Conservation (phyloP, 2,797 vertebrate species). For the Cryptoprocta ferox region DNA sequence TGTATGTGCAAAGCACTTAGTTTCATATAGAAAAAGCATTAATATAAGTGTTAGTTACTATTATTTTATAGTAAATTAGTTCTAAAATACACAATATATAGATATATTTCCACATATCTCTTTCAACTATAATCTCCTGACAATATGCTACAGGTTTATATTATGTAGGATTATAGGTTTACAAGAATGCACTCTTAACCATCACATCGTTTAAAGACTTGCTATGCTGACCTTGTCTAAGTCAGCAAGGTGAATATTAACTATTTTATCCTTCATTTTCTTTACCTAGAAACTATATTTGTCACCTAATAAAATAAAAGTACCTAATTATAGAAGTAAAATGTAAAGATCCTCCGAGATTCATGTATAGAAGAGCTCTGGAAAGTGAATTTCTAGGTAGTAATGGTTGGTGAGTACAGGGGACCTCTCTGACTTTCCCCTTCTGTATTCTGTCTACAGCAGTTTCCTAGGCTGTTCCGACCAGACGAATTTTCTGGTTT, state of each 20-base stretch:
- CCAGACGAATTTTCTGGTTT: not conserved
- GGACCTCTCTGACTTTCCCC: not conserved
- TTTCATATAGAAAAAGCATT: not conserved
- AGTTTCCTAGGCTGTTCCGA: not conserved
- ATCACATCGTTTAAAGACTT: not conserved
- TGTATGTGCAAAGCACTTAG: not conserved
- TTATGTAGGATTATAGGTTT: not conserved
- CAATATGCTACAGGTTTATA: not conserved
- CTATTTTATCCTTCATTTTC: conserved; percentile 20
- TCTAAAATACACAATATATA: not conserved
- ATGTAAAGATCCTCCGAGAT: not conserved
- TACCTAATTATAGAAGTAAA: not conserved
- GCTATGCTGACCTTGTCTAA: not conserved
- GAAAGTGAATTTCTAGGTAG: not conserved
- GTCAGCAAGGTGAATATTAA: not conserved
- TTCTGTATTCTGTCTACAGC: not conserved
- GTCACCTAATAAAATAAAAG: conserved; percentile 17
- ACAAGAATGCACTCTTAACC: not conserved
- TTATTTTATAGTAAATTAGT: not conserved
- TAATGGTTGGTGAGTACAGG: not conserved
- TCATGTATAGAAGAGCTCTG: not conserved
- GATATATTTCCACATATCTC: not conserved
- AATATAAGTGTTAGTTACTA: not conserved
- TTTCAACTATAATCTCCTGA: not conserved
- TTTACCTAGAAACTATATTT: not conserved